Evolutionary conservation across 2,797 vertebrate species (phyloP).

Genomic region (Micropoecilia bifurca): DNA sequence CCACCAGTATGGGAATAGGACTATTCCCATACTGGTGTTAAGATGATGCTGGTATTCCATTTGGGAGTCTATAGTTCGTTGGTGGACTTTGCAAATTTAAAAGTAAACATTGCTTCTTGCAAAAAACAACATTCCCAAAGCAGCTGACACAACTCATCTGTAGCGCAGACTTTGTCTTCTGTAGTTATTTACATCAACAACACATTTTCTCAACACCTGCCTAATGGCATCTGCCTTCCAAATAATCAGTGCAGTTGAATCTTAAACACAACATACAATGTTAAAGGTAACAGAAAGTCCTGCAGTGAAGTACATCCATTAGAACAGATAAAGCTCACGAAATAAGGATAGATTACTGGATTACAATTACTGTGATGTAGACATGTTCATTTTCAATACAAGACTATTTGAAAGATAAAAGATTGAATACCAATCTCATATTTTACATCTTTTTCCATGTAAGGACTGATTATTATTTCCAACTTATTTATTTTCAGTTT

Average conservation of each 20-base stretch:
- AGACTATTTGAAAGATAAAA: not conserved
- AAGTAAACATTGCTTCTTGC: not conserved
- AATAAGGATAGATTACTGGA: not conserved
- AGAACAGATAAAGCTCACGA: not conserved
- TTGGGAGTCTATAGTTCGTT: not conserved
- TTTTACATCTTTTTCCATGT: not conserved
- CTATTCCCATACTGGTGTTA: not conserved
- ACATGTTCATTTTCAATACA: rapidly evolving
- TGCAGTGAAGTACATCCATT: not conserved
- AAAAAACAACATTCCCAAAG: not conserved
- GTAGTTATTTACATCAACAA: not conserved
- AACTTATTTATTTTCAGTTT: not conserved
- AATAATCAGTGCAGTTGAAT: not conserved
- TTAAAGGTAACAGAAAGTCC: not conserved
- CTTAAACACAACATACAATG: not conserved
- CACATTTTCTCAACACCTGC: conserved; percentile 10
- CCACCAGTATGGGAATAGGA: too few relatives aligned
- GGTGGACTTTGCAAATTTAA: not conserved
- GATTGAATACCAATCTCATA: not conserved
- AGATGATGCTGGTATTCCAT: not conserved
- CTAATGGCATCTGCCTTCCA: not conserved
- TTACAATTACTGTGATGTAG: not conserved
- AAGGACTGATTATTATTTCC: not conserved
- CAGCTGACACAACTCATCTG: conserved; percentile 1
- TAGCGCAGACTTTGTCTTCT: not conserved